Conservation (phyloP, 2,113 vertebrate species). For the Rhipidura dahli region DNA sequence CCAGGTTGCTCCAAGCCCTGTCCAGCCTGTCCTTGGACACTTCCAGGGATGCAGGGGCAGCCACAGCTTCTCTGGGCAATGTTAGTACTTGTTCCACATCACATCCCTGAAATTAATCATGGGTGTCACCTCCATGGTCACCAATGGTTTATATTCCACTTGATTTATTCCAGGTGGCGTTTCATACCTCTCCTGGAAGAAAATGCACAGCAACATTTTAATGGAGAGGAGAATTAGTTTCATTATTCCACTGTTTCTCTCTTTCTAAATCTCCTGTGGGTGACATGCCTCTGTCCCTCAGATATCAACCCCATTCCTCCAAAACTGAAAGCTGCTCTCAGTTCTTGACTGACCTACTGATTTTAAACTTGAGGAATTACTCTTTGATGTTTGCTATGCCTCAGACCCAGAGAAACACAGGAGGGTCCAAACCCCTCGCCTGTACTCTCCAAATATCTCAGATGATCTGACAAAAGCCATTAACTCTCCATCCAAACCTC, state of each 20-base stretch:
- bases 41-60: background rate
- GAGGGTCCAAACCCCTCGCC: background rate
- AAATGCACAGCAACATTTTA: background rate
- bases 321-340: background rate
- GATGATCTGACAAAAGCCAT: background rate
- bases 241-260: background rate
- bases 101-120: background rate
- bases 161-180: background rate
- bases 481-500: background rate
- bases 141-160: background rate
- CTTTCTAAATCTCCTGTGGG: background rate
- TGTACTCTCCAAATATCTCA: background rate
- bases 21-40: too few relatives aligned
- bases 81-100: background rate
- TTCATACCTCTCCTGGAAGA: background rate
- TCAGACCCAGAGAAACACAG: background rate
- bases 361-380: background rate
- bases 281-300: background rate
- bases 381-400: background rate
- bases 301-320: background rate
- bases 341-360: background rate
- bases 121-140: background rate
- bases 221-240: background rate
- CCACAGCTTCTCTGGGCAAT: background rate
- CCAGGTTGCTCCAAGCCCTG: background rate